These are phyloP conservation scores for Chrysaora quinquecirrha DNA, from an alignment of 30 jellyfish, hydroid and myxozoan genomes.

Conservation along the genomic window DNA sequence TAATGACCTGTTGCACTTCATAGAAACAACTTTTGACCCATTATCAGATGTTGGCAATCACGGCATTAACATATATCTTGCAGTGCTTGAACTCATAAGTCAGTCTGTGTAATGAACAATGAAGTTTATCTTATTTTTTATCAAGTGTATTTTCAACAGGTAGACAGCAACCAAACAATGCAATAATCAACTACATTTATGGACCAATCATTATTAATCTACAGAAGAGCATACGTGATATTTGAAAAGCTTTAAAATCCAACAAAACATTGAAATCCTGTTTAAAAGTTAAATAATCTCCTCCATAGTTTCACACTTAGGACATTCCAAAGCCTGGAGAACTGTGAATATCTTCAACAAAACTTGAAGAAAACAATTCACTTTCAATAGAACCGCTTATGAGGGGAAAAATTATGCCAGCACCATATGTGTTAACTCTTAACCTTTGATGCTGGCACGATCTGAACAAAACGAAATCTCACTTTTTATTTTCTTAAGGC, in stretches of 20 bases:
- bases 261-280: not conserved
- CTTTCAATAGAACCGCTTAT: conserved; percentile 9
- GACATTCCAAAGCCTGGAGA: conserved; percentile 26
- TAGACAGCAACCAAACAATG: not conserved
- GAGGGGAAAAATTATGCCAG: conserved; percentile 15
- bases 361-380: conserved; percentile 17
- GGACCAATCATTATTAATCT: not conserved
- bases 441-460: not conserved
- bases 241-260: not conserved
- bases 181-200: not conserved
- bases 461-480: not conserved
- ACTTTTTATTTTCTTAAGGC: conserved; percentile 19
- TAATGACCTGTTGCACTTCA: not conserved
- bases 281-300: not conserved
- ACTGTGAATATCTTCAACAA: conserved; percentile 27
- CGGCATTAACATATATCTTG: conserved; percentile 13
- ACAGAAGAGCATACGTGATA: not conserved
- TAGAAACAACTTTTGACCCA: conserved; percentile 14
- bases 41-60: conserved; percentile 19
- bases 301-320: not conserved
- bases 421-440: conserved; percentile 11
- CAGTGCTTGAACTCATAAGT: conserved; percentile 20
- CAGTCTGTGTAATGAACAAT: conserved; percentile 8
- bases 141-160: not conserved
- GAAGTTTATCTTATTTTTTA: not conserved